Evolutionary conservation across 2,888 invertebrate species (phyloP), one percentile per base, ranked within the genome.

Genomic region (Ceratothoa steindachneri): DNA sequence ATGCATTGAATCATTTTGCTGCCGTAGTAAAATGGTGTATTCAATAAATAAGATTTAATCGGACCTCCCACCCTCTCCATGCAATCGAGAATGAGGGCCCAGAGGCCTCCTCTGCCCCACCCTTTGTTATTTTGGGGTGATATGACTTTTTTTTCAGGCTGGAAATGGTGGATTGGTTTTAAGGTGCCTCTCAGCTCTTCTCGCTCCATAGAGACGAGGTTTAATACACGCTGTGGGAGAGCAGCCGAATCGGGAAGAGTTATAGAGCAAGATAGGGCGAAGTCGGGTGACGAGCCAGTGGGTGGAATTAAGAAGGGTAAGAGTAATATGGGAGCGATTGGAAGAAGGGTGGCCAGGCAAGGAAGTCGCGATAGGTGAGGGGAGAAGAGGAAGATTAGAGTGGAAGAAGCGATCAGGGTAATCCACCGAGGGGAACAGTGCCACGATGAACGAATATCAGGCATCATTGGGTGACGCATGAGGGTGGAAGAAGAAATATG

Each of bases 361-460:
- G 60, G 24, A 60, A 24, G 24, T 60, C 24, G n/a, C n/a, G 27
- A 60, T 60, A 60, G 60, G 60, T 60, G 60, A 60, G 60, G 60
- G 60, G 60, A 60, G 60, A 1, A 60, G 3, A 60, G 19, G 60
- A 24, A n/a, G 60, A 60, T 60, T 60, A 60, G 27, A 60, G 27
- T 60, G 24, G 24, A 24, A 24, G 1, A 60, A 24, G 22, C 60
- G n/a, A 60, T 60, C 60, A 60, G 27, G 12, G 60, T 60, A 60
- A 60, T 60, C 60, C 60, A 22, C 60, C n/a, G 22, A 60, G 60
- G 60, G 60, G 60, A 60, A 60, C 22, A 60, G 60, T 60, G 60
- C 60, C 60, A 60, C 60, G 19, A 60, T 60, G 60, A 24, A 60
- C 60, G 60, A 60, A 7, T 60, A 60, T 60, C 60, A 60, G 60